These are phyloP conservation scores for Malthinus seriepunctatus DNA, from an alignment of 2,888 invertebrate genomes.

Conservation along the genomic window DNA sequence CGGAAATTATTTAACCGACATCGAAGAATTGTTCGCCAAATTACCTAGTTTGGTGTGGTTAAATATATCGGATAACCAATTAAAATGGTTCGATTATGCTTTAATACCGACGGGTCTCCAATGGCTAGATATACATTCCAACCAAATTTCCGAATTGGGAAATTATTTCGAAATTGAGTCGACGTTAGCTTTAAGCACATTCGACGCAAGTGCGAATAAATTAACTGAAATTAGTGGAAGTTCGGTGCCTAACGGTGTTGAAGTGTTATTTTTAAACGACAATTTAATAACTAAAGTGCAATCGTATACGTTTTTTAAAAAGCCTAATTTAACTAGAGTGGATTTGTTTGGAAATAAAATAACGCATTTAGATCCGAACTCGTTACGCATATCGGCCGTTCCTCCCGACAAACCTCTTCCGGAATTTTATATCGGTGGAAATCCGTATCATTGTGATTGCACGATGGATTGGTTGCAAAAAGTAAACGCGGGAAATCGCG, in stretches of 20 bases:
- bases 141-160: conserved; percentile 80
- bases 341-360: conserved; percentile 82
- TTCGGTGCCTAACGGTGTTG: conserved; percentile 81
- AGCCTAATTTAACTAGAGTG: conserved; percentile 80
- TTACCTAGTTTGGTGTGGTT: conserved; percentile 82
- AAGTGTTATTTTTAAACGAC: conserved; percentile 77
- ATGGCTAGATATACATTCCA: conserved; percentile 84
- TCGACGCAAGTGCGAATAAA: conserved; percentile 82
- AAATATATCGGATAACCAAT: conserved; percentile 83
- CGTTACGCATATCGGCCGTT: conserved; percentile 74
- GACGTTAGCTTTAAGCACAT: conserved; percentile 74
- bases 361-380: conserved; percentile 74
- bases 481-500: conserved; percentile 74
- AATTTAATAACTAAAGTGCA: conserved; percentile 82
- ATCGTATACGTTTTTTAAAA: conserved; percentile 85
- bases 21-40: conserved; percentile 78
- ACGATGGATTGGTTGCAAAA: conserved; percentile 90
- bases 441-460: conserved; percentile 87
- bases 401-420: conserved; percentile 73
- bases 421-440: conserved; percentile 83
- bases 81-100: conserved; percentile 84
- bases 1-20: conserved; percentile 79
- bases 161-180: conserved; percentile 86
- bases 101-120: conserved; percentile 82
- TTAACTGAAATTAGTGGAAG: conserved; percentile 80